Base-by-base conservation (phyloP, 2,888 invertebrate genomes). In the Prenolepis imparis region DNA sequence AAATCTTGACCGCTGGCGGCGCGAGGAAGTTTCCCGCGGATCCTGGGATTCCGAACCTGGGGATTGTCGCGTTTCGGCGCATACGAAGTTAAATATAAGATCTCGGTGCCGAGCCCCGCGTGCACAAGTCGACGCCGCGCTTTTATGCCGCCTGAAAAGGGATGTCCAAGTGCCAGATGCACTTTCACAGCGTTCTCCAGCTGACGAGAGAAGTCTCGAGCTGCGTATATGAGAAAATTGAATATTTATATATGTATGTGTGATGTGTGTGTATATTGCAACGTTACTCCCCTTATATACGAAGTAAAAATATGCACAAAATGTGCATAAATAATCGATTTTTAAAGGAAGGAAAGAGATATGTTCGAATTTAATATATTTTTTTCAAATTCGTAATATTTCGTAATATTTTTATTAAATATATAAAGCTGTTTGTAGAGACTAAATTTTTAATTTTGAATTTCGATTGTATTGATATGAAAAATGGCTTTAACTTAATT, bases 1-100 rank as follows among this genome's bases (percentile, higher is more conserved):
- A 88, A 86, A 86, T 88, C 70, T 70, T 82, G 74, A 82, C 75
- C 84, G 74, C 57, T 55, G 82, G 21, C 70, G 52, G n/a, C 36
- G 15, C 55, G 52, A 24, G 36, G 52, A 68, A 84, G 73, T 70
- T 82, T 63, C n/a, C n/a, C 72, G 44, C 72, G 48, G 44, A 81
- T 61, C 52, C 52, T 3, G n/a, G n/a, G n/a, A n/a, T n/a, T n/a
- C 3, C 28, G 12, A n/a, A 70, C 28, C 63, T 32, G 74, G 21
- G 57, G 39, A 80, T 68, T 64, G 61, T 59, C 59, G 48, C 59
- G 48, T 44, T 1, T 52, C 61, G 59, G 55, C 21, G 64, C 59
- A 44, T 32, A 80, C 72, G 72, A 80, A 80, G 59, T 80, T 80
- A 28, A 28, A 28, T 28, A 21, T 55, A 80, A 59, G 32, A 80